Percentiles rank a stretch among this genome's conserved stretches.
Evolutionary conservation across 2,888 invertebrate species (phyloP).

Genomic region (Oeneis ivallda): DNA sequence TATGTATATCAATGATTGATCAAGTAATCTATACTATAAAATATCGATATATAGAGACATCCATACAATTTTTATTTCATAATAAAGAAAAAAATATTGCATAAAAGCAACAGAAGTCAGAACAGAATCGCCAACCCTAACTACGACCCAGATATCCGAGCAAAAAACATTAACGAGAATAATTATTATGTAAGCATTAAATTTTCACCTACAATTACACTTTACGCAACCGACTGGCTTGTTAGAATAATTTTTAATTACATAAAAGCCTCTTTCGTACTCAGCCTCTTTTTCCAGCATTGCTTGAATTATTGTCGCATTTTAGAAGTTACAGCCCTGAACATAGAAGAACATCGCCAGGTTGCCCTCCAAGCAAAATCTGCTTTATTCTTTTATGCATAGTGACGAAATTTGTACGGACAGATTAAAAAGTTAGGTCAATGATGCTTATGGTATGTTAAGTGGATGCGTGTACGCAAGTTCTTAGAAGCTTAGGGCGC

Average conservation of each 20-base stretch:
- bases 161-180: constrained; percentile 30
- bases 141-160: constrained; percentile 28
- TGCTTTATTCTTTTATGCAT: background rate
- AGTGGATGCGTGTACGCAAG: constrained; percentile 38
- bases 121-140: constrained; percentile 10
- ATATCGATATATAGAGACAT: no score
- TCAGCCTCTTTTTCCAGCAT: constrained; percentile 38
- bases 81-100: no score
- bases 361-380: background rate
- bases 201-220: constrained; percentile 39
- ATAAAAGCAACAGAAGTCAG: no score
- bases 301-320: constrained; percentile 40
- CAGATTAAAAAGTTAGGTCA: background rate
- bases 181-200: constrained; percentile 30
- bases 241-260: constrained; percentile 43
- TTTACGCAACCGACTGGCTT: constrained; percentile 36
- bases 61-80: no score
- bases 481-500: constrained; percentile 46
- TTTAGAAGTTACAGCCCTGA: constrained; percentile 28
- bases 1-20: no score
- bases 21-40: no score
- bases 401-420: background rate
- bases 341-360: background rate
- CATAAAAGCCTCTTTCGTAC: constrained; percentile 40
- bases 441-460: constrained; percentile 3